Percentiles rank a stretch among this genome's conserved stretches.
Conservation (phyloP, 2,797 vertebrate species). For the Oreonectes daqikongensis region DNA sequence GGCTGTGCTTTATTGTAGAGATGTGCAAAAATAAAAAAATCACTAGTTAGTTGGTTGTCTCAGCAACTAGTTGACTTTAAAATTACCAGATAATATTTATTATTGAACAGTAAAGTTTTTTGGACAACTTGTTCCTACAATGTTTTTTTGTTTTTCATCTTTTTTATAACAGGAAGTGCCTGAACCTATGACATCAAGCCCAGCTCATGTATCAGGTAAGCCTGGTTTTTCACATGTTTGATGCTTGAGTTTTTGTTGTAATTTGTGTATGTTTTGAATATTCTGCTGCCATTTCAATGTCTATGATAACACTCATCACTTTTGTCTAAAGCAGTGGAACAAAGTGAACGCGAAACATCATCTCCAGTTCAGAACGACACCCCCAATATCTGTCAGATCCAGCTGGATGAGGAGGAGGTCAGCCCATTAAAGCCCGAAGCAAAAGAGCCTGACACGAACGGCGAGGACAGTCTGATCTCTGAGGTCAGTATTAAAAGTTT, state of each 20-base stretch:
- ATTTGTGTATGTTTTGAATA: not conserved
- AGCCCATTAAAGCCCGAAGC: conserved; percentile 59
- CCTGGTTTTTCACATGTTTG: too few relatives aligned
- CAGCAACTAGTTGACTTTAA: not conserved
- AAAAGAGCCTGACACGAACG: conserved; percentile 50
- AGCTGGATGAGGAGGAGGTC: conserved; percentile 28
- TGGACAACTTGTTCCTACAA: not conserved
- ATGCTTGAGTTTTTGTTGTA: not conserved
- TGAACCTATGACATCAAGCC: conserved; percentile 36
- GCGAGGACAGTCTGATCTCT: conserved; percentile 57
- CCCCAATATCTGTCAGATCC: conserved; percentile 53
- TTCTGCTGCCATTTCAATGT: not conserved
- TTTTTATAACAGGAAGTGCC: conserved; percentile 30
- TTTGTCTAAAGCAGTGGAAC: conserved; percentile 36
- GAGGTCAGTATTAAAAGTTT: conserved; percentile 40
- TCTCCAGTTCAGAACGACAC: conserved; percentile 46
- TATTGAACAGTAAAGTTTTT: not conserved
- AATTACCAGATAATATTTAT: not conserved
- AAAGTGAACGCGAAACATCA: conserved; percentile 6
- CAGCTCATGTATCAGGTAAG: conserved; percentile 37
- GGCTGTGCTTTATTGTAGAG: not conserved
- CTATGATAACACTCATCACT: not conserved
- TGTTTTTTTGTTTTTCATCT: not conserved
- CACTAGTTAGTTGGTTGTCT: not conserved
- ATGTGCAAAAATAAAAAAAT: not conserved